phyloP scores from a whole-genome alignment of 30 jellyfish, hydroid and myxozoan genomes.

The Chironex yamaguchii region DNA sequence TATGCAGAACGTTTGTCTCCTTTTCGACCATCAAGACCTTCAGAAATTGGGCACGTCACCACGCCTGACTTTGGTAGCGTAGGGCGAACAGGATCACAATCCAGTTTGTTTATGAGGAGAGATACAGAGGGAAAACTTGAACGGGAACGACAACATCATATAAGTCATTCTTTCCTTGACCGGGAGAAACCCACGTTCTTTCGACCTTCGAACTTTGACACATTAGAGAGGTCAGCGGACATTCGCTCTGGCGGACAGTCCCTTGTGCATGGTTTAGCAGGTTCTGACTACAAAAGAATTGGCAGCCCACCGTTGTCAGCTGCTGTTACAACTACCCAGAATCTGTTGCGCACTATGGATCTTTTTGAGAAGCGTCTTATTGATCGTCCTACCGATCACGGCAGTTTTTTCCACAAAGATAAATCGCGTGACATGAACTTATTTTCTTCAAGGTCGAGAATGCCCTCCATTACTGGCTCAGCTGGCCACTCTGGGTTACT shows the following conservation, averaged over 20 bases:
- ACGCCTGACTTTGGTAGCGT: not conserved
- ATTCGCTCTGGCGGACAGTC: not conserved
- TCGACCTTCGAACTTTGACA: not conserved
- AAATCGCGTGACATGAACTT: not conserved
- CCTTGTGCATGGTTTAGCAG: not conserved
- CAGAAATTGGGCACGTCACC: not conserved
- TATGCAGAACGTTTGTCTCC: not conserved
- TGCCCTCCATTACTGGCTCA: not conserved
- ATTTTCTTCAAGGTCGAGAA: not conserved
- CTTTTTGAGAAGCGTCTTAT: not conserved
- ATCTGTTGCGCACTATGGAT: not conserved
- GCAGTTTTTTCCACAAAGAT: not conserved
- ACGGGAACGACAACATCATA: not conserved
- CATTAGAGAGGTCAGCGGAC: not conserved
- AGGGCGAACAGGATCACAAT: not conserved
- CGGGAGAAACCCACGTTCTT: not conserved
- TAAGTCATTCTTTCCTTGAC: not conserved
- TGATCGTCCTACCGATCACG: not conserved
- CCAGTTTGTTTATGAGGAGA: not conserved
- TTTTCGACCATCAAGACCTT: not conserved
- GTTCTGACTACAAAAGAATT: not conserved
- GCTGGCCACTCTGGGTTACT: not conserved
- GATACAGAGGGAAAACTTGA: not conserved
- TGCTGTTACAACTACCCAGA: not conserved
- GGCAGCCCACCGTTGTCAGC: not conserved